Conservation (phyloP, 2,113 vertebrate species). For the Thamnophis sirtalis region DNA sequence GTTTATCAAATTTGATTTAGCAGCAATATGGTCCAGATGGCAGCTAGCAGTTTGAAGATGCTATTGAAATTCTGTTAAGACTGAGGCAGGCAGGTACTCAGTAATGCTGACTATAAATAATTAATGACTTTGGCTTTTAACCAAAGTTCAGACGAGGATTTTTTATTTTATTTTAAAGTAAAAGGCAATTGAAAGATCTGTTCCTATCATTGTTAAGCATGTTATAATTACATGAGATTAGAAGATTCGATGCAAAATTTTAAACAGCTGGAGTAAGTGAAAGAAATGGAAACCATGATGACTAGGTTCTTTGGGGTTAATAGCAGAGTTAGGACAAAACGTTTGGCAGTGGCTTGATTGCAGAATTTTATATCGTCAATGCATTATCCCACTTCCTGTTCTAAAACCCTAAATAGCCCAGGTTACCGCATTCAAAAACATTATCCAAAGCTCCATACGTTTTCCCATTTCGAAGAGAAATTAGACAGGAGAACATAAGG, state of each 20-base stretch:
- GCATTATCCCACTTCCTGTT: background rate
- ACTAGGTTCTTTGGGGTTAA: constrained; percentile 24
- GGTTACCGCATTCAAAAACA: background rate
- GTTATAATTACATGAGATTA: constrained; percentile 49
- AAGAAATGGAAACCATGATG: constrained; percentile 47
- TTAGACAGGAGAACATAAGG: background rate
- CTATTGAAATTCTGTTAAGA: constrained; percentile 49
- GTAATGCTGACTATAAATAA: constrained; percentile 60
- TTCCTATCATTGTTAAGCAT: constrained; percentile 32
- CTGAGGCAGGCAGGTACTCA: constrained; percentile 44
- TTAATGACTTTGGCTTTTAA: constrained; percentile 56
- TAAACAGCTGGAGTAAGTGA: constrained; percentile 39
- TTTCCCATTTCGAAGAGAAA: background rate
- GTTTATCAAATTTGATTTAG: constrained; percentile 68
- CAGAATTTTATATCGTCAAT: background rate
- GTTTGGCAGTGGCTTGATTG: constrained; percentile 23
- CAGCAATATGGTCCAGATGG: constrained; percentile 55
- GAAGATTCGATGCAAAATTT: constrained; percentile 39
- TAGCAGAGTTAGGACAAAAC: constrained; percentile 29
- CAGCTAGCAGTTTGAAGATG: constrained; percentile 53
- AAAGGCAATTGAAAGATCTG: constrained; percentile 47
- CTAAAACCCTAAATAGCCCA: background rate
- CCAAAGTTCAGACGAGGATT: constrained; percentile 34
- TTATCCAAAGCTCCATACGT: background rate
- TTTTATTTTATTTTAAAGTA: constrained; percentile 19